phyloP scores from a whole-genome alignment of 2,797 vertebrate genomes.

The Octomys mimax region DNA sequence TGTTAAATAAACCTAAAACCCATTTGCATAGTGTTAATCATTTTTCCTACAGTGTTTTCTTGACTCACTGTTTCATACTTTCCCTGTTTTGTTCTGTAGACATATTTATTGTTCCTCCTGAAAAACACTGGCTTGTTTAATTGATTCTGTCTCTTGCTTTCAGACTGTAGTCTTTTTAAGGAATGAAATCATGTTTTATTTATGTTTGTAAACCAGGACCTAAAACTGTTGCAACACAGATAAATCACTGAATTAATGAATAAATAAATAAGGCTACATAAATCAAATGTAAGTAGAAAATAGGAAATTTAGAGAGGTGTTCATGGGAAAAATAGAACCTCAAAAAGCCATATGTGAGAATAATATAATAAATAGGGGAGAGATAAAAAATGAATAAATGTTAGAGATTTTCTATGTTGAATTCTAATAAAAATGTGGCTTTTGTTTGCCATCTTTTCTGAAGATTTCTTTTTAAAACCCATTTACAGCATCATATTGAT shows the following conservation, averaged over 20 bases:
- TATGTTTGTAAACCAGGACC: not conserved
- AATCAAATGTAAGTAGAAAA: not conserved
- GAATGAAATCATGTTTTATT: not conserved
- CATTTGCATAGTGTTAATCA: not conserved
- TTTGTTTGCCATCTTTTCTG: not conserved
- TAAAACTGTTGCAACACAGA: not conserved
- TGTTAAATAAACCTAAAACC: not conserved
- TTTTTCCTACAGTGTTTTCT: not conserved
- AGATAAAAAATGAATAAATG: not conserved
- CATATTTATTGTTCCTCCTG: not conserved
- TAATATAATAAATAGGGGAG: not conserved
- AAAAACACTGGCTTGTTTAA: not conserved
- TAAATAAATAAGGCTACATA: constrained; percentile 1
- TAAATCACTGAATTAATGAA: constrained; percentile 32
- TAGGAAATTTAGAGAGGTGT: not conserved
- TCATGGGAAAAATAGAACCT: not conserved
- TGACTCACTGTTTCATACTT: not conserved
- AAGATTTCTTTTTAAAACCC: not conserved
- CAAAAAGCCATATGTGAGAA: not conserved
- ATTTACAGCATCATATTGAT: not conserved
- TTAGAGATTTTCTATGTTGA: not conserved
- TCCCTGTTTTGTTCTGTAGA: not conserved
- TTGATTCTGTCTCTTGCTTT: constrained; percentile 14
- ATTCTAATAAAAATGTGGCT: not conserved
- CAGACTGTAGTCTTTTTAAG: not conserved